Evolutionary conservation across 2,888 invertebrate genomes (phyloP), one percentile per base, ranked within the genome.

Genomic region (Matsumyia berberina): DNA sequence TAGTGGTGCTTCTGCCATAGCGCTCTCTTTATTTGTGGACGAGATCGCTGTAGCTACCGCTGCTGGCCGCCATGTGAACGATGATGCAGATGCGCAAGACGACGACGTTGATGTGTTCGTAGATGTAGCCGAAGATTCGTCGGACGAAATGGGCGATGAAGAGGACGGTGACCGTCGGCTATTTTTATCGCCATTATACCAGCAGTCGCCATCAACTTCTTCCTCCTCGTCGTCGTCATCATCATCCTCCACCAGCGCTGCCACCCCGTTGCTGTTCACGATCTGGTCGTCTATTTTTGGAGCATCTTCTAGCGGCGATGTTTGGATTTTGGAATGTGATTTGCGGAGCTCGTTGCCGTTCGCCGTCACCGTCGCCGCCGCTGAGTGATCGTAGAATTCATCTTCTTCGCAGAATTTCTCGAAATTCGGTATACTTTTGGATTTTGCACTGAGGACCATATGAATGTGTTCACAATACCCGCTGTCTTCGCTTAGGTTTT

Each of bases 401-500:
- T 90, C 91, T 86, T 91, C 91, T 86, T 92, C 91, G 86, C 89
- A 91, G 73, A 92, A 90, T 78, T 91, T 91, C 62, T 91, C 91
- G 87, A 92, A 90, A 88, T 92, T 92, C 60, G 93, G 92, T 86
- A 92, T 92, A 78, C 92, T 92, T 87, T 91, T 92, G 31, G 92
- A 92, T 88, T 92, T 92, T 37, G 88, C 86, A 37, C 90, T 88
- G 51, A 89, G 88, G 19, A 88, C 87, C 39, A 89, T 88, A 44
- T 86, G 72, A 31, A 80, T 86, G 49, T 82, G 49, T 86, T 95
- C 96, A 89, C 95, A 94, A 91, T 95, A 96, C 67, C 96, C 96
- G 88, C 95, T 96, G 91, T 96, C 96, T 90, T 96, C 96, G 89
- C 96, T 96, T 86, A 96, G 92, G 93, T 96, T 96, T 90, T 96